phyloP scores from a whole-genome alignment of 2,113 vertebrate genomes.

The Albula glossodonta region DNA sequence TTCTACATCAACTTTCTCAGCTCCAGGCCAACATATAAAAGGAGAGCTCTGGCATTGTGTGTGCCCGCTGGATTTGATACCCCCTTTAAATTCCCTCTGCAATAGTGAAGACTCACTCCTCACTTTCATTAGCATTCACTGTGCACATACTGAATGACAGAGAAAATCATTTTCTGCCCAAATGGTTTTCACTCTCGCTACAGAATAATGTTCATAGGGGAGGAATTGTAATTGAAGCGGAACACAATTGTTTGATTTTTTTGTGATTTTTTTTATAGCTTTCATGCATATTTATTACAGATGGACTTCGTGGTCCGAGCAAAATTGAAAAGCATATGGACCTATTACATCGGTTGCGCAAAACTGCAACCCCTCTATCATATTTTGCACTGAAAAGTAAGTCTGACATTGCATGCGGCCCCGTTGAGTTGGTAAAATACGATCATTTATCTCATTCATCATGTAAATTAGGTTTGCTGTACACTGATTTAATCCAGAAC shows the following conservation, averaged over 20 bases:
- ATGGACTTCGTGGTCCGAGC: neutral
- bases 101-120: neutral
- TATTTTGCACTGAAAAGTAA: neutral
- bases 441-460: neutral
- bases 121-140: slow-evolving; percentile 25
- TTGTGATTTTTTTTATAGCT: neutral
- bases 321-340: neutral
- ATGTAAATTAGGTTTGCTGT: neutral
- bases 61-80: neutral
- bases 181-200: neutral
- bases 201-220: neutral
- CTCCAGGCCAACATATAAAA: no score
- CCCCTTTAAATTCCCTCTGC: slow-evolving; percentile 9
- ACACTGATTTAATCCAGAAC: neutral
- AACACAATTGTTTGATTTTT: neutral
- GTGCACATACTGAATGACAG: neutral
- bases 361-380: neutral
- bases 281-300: neutral
- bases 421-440: neutral
- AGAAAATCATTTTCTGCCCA: slow-evolving; percentile 14
- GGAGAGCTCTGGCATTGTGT: neutral
- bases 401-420: neutral
- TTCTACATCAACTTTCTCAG: neutral
- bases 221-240: neutral
- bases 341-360: neutral